phyloP scores from a whole-genome alignment of 2,113 vertebrate genomes.

The Prionailurus viverrinus region DNA sequence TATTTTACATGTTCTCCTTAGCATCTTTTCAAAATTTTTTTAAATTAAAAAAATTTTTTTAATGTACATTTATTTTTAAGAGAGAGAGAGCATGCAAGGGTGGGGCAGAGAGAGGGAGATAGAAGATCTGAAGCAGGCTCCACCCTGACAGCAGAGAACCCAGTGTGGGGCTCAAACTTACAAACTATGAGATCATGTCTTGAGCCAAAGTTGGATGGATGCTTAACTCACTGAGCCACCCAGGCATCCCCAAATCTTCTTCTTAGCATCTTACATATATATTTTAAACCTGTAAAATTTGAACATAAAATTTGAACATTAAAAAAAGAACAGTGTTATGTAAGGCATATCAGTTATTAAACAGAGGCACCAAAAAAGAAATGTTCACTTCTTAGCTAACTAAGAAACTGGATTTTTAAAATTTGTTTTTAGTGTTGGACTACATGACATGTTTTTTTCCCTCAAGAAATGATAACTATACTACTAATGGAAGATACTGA shows the following conservation, averaged over 20 bases:
- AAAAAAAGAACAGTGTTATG: not conserved
- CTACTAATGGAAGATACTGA: not conserved
- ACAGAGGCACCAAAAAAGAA: not conserved
- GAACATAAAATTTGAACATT: not conserved
- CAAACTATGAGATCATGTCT: no score
- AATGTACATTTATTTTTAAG: no score
- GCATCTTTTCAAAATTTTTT: not conserved
- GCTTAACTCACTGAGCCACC: no score
- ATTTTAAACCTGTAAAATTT: conserved; percentile 39
- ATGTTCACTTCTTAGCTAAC: not conserved
- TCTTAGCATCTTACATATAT: not conserved
- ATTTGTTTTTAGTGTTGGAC: not conserved
- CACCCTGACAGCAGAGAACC: no score
- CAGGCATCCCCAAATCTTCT: not conserved
- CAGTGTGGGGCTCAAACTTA: no score
- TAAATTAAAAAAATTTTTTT: no score
- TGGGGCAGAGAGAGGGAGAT: no score
- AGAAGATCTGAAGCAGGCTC: no score
- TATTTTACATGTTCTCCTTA: not conserved
- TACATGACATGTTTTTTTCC: not conserved
- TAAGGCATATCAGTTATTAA: not conserved
- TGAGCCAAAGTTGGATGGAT: no score
- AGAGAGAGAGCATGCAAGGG: no score
- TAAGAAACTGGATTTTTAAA: not conserved
- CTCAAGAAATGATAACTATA: not conserved